These are phyloP conservation scores for Ormia ochracea DNA, from an alignment of 2,888 invertebrate genomes.

Conservation along the genomic window DNA sequence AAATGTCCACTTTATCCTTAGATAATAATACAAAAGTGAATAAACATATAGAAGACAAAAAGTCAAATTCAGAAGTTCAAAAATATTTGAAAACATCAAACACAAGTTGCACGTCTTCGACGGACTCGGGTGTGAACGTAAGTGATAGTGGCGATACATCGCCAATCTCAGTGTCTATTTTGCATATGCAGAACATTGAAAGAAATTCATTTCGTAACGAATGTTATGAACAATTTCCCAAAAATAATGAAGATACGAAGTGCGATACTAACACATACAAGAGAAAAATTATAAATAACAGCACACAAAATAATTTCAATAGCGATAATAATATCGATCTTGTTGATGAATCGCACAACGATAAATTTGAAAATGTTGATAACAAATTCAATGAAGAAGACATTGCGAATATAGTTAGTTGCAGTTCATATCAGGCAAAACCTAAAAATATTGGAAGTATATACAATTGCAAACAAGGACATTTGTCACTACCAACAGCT, in stretches of 20 bases:
- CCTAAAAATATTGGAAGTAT: constrained; percentile 20
- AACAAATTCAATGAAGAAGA: constrained; percentile 23
- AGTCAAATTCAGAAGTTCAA: not conserved
- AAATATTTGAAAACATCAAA: constrained; percentile 18
- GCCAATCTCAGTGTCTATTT: not conserved
- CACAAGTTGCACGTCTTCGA: constrained; percentile 70
- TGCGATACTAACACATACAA: constrained; percentile 38
- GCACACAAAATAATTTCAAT: not conserved
- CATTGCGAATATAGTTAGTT: constrained; percentile 3
- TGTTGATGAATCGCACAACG: not conserved
- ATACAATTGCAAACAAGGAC: not conserved
- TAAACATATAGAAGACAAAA: not conserved
- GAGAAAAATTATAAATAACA: constrained; percentile 22
- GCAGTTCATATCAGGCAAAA: constrained; percentile 18
- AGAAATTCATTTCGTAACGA: constrained; percentile 32
- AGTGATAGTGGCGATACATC: constrained; percentile 68
- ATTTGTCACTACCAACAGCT: not conserved
- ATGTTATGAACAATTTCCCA: constrained; percentile 39
- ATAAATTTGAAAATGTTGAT: constrained; percentile 1
- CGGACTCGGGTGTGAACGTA: constrained; percentile 74
- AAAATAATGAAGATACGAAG: constrained; percentile 43
- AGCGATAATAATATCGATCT: not conserved
- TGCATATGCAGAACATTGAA: constrained; percentile 17
- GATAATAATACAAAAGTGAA: not conserved
- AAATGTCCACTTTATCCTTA: constrained; percentile 2